Conservation (phyloP, 1,140 invertebrate species). For the Dreissena rostriformis region DNA sequence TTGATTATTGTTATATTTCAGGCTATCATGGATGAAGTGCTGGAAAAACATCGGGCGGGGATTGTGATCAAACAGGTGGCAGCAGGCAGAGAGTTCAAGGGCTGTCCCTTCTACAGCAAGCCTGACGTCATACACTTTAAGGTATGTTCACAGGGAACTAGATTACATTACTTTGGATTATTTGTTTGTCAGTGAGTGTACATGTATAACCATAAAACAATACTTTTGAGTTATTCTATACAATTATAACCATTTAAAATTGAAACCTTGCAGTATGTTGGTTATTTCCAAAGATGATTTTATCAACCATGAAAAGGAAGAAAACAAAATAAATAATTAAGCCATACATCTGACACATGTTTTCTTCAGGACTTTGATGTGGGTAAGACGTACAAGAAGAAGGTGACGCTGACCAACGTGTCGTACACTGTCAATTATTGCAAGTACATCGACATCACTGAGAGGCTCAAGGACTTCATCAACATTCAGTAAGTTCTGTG, state of each 20-base stretch:
- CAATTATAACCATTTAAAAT: not conserved
- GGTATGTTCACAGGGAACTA: slow-evolving; percentile 73
- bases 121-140: slow-evolving; percentile 81
- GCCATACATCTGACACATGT: not conserved
- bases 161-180: too few species aligned
- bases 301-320: too few species aligned
- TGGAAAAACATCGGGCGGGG: slow-evolving; percentile 77
- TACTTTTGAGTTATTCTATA: not conserved
- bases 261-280: not conserved
- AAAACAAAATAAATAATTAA: not conserved
- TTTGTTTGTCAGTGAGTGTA: too few species aligned
- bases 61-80: slow-evolving; percentile 79
- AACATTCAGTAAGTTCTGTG: slow-evolving; percentile 75
- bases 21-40: slow-evolving; percentile 76
- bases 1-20: slow-evolving; percentile 42
- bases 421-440: slow-evolving; percentile 80
- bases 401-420: slow-evolving; percentile 80
- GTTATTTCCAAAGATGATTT: too few species aligned
- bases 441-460: slow-evolving; percentile 78
- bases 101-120: slow-evolving; percentile 80
- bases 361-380: slow-evolving; percentile 80
- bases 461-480: slow-evolving; percentile 81
- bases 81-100: slow-evolving; percentile 78
- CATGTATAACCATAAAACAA: not conserved
- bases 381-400: slow-evolving; percentile 80